phyloP scores from a whole-genome alignment of 2,888 invertebrate genomes.

The Tenthredo amoena region DNA sequence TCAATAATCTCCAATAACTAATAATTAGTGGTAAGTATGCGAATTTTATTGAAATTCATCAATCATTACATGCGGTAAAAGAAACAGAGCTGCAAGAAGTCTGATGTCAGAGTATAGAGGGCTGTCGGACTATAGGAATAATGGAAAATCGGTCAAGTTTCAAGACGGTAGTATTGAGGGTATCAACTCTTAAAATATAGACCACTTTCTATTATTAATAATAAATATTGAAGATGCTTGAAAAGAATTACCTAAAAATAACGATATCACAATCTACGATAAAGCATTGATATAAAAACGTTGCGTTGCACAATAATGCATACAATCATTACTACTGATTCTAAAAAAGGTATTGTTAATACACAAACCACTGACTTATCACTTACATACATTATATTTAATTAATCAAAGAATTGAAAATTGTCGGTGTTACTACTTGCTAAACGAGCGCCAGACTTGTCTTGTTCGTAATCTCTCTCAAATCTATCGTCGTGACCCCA shows the following conservation, averaged over 20 bases:
- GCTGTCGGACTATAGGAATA: not conserved
- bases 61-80: not conserved
- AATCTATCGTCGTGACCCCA: conserved; percentile 51
- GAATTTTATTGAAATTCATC: not conserved
- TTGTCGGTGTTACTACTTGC: not conserved
- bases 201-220: not conserved
- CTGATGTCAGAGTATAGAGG: not conserved
- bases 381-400: not conserved
- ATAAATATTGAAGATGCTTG: conserved; percentile 4
- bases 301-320: not conserved
- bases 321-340: not conserved
- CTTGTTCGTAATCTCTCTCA: conserved; percentile 45
- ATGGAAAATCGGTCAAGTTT: not conserved
- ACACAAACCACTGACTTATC: not conserved
- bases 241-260: not conserved
- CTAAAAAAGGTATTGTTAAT: not conserved
- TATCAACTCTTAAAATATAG: not conserved
- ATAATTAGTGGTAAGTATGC: not conserved
- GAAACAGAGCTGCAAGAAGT: not conserved
- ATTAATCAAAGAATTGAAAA: conserved; percentile 32
- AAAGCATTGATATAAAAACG: conserved; percentile 28
- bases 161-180: not conserved
- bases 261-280: not conserved
- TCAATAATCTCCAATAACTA: not conserved
- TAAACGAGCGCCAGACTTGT: not conserved